Evolutionary conservation across 2,113 vertebrate genomes (phyloP).

Genomic region (Columba livia): DNA sequence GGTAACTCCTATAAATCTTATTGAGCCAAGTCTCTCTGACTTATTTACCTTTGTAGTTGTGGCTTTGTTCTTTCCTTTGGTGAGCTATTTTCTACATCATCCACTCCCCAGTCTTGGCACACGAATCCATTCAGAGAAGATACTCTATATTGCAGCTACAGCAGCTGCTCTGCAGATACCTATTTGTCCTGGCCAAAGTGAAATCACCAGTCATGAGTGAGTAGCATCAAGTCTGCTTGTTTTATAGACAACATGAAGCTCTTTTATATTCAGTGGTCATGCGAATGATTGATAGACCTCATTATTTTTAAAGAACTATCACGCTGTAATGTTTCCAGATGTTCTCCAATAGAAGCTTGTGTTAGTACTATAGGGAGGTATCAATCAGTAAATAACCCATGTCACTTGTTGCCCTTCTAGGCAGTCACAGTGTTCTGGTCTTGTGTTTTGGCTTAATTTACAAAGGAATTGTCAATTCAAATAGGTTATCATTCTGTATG

Average conservation of each 20-base stretch:
- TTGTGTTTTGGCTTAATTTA: conserved; percentile 45
- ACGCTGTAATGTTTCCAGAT: conserved; percentile 58
- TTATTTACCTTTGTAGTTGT: conserved; percentile 74
- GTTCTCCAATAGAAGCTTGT: conserved; percentile 32
- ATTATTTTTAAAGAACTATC: conserved; percentile 56
- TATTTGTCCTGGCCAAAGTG: conserved; percentile 57
- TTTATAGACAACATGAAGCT: conserved; percentile 49
- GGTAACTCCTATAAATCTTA: conserved; percentile 62
- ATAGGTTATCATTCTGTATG: background rate
- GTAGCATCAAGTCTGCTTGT: conserved; percentile 31
- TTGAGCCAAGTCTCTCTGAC: conserved; percentile 67
- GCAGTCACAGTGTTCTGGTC: conserved; percentile 39
- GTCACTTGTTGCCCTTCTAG: conserved; percentile 13
- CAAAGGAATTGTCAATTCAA: conserved; percentile 32
- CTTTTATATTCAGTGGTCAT: conserved; percentile 43
- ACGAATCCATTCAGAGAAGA: conserved; percentile 53
- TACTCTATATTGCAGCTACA: conserved; percentile 33
- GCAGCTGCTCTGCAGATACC: conserved; percentile 67
- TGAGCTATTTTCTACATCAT: conserved; percentile 54
- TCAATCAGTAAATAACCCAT: conserved; percentile 52
- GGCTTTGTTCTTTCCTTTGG: conserved; percentile 73
- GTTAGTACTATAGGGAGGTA: conserved; percentile 30
- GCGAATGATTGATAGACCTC: conserved; percentile 54
- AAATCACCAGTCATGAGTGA: conserved; percentile 30
- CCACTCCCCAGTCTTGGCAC: conserved; percentile 25